Evolutionary conservation across 1,140 invertebrate species (phyloP).

Genomic region (Sitodiplosis mosellana): DNA sequence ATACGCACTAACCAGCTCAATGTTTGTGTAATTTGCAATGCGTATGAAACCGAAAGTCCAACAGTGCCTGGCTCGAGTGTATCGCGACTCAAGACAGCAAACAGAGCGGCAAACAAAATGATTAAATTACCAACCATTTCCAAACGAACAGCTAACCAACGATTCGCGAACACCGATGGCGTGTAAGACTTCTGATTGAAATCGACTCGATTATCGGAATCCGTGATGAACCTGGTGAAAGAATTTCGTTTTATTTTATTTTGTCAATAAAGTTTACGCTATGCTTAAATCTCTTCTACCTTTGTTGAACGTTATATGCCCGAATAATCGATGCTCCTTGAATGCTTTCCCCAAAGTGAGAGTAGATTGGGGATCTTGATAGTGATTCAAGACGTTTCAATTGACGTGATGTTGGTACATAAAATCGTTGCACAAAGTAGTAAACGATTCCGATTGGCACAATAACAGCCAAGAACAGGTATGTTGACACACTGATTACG

Average conservation of each 20-base stretch:
- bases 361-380: slow-evolving; percentile 44
- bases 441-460: slow-evolving; percentile 73
- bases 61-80: slow-evolving; percentile 42
- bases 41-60: slow-evolving; percentile 58
- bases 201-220: slow-evolving; percentile 27
- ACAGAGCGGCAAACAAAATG: slow-evolving; percentile 54
- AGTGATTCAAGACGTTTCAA: slow-evolving; percentile 73
- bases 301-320: background rate
- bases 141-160: slow-evolving; percentile 60
- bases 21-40: slow-evolving; percentile 57
- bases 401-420: slow-evolving; percentile 83
- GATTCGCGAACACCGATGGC: slow-evolving; percentile 47
- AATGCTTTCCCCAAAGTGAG: slow-evolving; percentile 43
- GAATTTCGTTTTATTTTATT: too few relatives aligned
- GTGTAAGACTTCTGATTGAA: slow-evolving; percentile 52
- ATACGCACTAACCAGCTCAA: slow-evolving; percentile 73
- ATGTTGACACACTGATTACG: slow-evolving; percentile 80
- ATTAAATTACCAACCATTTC: slow-evolving; percentile 63
- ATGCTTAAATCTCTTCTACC: background rate
- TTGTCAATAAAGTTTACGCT: background rate
- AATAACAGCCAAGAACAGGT: slow-evolving; percentile 65
- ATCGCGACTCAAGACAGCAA: slow-evolving; percentile 46
- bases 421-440: slow-evolving; percentile 85
- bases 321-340: slow-evolving; percentile 12
- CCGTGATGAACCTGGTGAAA: slow-evolving; percentile 1